phyloP scores from a whole-genome alignment of 2,113 vertebrate species.

The Neomonachus schauinslandi region DNA sequence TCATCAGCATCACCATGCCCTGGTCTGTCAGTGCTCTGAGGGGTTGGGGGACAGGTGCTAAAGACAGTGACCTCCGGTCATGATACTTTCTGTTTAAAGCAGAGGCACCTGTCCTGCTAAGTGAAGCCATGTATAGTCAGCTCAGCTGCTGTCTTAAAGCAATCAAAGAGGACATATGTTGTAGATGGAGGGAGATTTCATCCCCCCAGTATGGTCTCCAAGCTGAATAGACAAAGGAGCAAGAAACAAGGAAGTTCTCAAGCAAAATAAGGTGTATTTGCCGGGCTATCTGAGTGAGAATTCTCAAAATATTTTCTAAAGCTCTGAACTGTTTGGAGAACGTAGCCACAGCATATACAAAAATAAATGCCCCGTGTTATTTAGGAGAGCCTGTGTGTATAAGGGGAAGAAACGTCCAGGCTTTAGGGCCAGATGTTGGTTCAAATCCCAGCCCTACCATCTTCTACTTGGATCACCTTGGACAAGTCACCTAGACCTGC shows the following conservation, averaged over 20 bases:
- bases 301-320: slow-evolving; percentile 57
- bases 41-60: not conserved
- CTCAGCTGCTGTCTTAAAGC: not conserved
- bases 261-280: slow-evolving; percentile 39
- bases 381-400: not conserved
- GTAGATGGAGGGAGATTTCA: not conserved
- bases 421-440: not conserved
- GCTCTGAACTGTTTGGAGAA: slow-evolving; percentile 42
- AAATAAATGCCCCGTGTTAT: not conserved
- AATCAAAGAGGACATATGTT: not conserved
- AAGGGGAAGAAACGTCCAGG: not conserved
- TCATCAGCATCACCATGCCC: not conserved
- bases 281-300: not conserved
- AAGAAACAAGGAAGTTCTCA: not conserved
- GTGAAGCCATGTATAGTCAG: not conserved
- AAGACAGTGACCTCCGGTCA: not conserved
- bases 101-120: not conserved
- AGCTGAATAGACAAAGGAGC: not conserved
- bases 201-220: not conserved
- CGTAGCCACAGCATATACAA: not conserved
- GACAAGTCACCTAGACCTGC: not conserved
- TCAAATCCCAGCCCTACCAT: not conserved
- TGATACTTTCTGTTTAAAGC: not conserved
- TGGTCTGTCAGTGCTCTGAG: not conserved
- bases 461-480: not conserved